Base-by-base conservation (phyloP, 2,113 vertebrate genomes). In the Gallinago undulata region DNA sequence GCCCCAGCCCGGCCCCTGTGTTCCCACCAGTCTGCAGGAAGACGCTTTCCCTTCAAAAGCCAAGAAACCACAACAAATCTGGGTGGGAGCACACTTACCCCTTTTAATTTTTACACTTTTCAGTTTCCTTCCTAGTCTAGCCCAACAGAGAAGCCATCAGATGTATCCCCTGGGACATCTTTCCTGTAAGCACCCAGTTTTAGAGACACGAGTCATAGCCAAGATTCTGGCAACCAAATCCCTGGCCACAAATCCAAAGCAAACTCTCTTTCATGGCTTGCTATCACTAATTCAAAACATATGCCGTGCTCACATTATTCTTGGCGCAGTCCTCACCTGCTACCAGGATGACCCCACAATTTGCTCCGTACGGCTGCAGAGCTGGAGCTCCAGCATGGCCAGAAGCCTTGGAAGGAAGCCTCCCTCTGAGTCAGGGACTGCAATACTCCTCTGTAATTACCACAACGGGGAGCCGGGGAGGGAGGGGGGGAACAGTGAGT, bases 401-500 rank as follows among this genome's bases (percentile, higher is more conserved):
- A 80, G 68, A 82, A 93, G 74, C 63, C 78, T 33, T 28, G 80
- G 74, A 92, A 94, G 41, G 43, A 94, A 86, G 27, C 56, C n/a
- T 89, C 76, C 55, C 55, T 83, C 92, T 79, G 92, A 96, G 86
- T 89, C 97, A 96, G 82, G 51, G 57, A 80, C 48, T 91, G 56
- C 77, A 96, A 89, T 9, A 39, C 78, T 83, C 43, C 74, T 63
- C 79, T 80, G 43, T 84, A 94, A 94, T 93, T 94, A 87, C 60
- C 60, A 75, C 79, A 87, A 13, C 0, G 0, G 53, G 47, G 41
- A 19, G 60, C 35, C 14, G 10, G 18, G 19, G 19, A 17, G 31
- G 5, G 47, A 33, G 48, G 21, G 22, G 14, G 18, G 60, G 37
- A 92, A 57, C 69, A 63, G 39, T 96, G 96, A 96, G 81, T 94